Conservation (phyloP, 2,113 vertebrate species). For the Catharus minimus region DNA sequence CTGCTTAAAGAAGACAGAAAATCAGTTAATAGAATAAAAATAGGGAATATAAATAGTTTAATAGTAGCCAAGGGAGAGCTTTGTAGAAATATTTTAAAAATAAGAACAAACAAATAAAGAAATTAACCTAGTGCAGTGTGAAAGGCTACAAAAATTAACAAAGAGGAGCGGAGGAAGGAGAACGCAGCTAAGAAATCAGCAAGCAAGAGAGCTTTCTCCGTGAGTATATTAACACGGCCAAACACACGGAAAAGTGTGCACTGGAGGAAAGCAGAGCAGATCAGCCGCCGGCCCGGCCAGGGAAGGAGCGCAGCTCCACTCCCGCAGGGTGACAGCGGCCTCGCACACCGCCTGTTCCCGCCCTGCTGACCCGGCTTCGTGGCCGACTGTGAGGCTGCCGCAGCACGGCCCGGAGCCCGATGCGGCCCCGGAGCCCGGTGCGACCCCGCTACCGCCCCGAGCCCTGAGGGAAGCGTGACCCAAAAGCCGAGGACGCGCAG, state of each 20-base stretch:
- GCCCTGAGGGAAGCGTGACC: not conserved
- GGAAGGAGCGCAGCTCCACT: accelerated
- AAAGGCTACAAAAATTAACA: not conserved
- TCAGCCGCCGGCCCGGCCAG: not conserved
- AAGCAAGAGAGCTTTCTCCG: not conserved
- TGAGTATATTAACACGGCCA: not conserved
- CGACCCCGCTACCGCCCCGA: accelerated
- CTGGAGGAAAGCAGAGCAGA: accelerated
- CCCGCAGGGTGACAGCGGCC: not conserved
- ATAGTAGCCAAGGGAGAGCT: not conserved
- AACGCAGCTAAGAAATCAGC: not conserved
- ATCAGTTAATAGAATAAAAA: not conserved
- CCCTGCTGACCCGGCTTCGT: accelerated
- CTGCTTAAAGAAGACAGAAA: not conserved
- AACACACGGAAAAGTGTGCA: not conserved
- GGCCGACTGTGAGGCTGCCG: too few species aligned
- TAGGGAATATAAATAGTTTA: not conserved
- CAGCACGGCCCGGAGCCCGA: too few species aligned
- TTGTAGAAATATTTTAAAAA: not conserved
- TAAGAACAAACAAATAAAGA: not conserved
- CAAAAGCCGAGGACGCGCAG: accelerated
- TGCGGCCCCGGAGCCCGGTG: accelerated
- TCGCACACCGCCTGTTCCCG: accelerated
- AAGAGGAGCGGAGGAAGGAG: accelerated
- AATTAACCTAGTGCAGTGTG: not conserved